A percentile compares a stretch with the other conserved stretches of the same genome.
Evolutionary conservation across 1,140 invertebrate species (phyloP).

Genomic region (Drosophila erecta): DNA sequence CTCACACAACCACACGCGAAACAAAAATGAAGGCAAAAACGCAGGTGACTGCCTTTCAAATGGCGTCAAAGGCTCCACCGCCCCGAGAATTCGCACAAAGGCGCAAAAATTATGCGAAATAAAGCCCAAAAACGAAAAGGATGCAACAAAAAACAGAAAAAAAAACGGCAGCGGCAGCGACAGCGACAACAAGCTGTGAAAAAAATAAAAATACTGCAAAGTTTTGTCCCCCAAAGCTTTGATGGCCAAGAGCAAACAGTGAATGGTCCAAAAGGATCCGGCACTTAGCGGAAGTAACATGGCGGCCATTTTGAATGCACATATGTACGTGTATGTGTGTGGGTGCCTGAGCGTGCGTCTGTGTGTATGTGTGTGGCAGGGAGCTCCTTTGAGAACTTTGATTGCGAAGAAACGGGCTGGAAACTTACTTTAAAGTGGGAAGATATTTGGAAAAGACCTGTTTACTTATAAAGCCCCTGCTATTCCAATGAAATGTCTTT

Average conservation of each 20-base stretch:
- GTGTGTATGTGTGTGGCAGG: too few species aligned
- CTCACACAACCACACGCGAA: slow-evolving; percentile 11
- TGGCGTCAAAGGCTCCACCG: slow-evolving; percentile 63
- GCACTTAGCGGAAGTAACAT: slow-evolving; percentile 47
- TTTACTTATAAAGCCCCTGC: too few species aligned
- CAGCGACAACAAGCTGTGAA: slow-evolving; percentile 32
- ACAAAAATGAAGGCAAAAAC: slow-evolving; percentile 38
- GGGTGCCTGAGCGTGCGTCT: too few species aligned
- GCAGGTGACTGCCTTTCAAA: slow-evolving; percentile 66
- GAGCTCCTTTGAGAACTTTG: slow-evolving; percentile 32
- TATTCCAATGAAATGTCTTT: not conserved
- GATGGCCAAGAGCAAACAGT: slow-evolving; percentile 60
- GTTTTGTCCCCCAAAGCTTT: slow-evolving; percentile 49
- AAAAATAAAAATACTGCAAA: slow-evolving; percentile 30
- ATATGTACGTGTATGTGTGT: too few species aligned
- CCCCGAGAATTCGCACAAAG: slow-evolving; percentile 38
- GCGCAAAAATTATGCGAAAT: slow-evolving; percentile 73
- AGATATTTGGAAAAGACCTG: too few species aligned
- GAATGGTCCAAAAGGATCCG: slow-evolving; percentile 46
- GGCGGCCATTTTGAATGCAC: slow-evolving; percentile 45
- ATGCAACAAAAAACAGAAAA: slow-evolving; percentile 12
- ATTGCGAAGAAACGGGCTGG: slow-evolving; percentile 3
- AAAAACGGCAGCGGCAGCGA: not conserved
- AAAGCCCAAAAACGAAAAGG: slow-evolving; percentile 48
- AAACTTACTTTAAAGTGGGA: slow-evolving; percentile 8